Evolutionary conservation across 2,113 vertebrate species (phyloP), one percentile per base, ranked within the genome.

Genomic region (Alligator sinensis): DNA sequence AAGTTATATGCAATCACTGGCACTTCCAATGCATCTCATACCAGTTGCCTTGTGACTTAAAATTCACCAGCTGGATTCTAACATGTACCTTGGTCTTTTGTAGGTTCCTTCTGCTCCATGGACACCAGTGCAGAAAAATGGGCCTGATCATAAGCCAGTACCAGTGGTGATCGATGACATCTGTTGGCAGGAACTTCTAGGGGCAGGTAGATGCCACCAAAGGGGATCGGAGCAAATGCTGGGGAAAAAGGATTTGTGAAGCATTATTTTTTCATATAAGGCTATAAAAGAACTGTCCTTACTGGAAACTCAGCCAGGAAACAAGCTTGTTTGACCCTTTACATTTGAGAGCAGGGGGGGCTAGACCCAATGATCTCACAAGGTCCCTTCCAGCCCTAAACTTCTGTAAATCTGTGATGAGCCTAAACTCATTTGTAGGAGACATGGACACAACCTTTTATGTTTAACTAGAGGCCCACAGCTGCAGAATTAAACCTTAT

Each of bases 191-290:
- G 98, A 64, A 99, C 99, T 86, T 99, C 99, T 97, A 99, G 96
- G 6, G 99, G 99, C 11, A 99, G 98, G 85, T 99, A 99, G 91
- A 99, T 99, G 61, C 99, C 99, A 88, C 99, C 99, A 70, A 99
- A 99, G 1, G 99, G 99, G 92, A 99, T 99, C 6, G 99, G 99
- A 19, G 99, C 99, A 61, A 99, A 99, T 1, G 99, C 99, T 99
- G 96, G 21, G 74, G 75, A 34, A 91, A 27, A 88, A 47, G 64
- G 61, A 84, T 78, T 0, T 0, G 11, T n/a, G n/a, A 14, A 0
- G 77, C 0, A 17, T 92, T 9, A 59, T 6, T 27, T 68, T 84
- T 57, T 47, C 25, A 3, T 2, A 24, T 18, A 0, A 76, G 77
- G 63, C 81, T 74, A 47, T 47, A 47, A 14, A 92, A 47, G 80